Conservation (phyloP, 2,888 invertebrate genomes). For the Drosophila neotestacea region DNA sequence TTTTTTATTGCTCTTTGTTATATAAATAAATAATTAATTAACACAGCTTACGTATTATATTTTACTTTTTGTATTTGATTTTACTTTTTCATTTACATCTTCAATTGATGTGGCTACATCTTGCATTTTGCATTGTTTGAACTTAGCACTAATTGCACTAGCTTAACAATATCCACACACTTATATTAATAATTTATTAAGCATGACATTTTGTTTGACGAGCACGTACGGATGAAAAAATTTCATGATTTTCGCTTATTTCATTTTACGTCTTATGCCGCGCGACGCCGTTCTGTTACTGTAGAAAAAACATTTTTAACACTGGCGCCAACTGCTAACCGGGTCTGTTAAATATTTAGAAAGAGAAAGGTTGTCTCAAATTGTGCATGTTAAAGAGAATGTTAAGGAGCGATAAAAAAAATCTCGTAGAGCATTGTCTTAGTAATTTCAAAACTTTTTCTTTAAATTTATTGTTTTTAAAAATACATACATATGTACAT, state of each 20-base stretch:
- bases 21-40: constrained; percentile 41
- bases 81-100: constrained; percentile 40
- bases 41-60: constrained; percentile 52
- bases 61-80: constrained; percentile 25
- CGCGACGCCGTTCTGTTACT: constrained; percentile 58
- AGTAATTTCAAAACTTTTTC: background rate
- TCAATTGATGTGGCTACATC: constrained; percentile 29
- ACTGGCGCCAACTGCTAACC: constrained; percentile 61
- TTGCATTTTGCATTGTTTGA: constrained; percentile 31
- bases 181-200: constrained; percentile 39
- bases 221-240: constrained; percentile 44
- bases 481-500: background rate
- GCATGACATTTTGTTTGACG: constrained; percentile 47
- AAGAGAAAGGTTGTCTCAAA: constrained; percentile 49
- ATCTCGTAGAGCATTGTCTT: constrained; percentile 3
- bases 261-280: constrained; percentile 57
- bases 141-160: constrained; percentile 64
- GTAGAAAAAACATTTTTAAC: constrained; percentile 46
- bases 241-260: constrained; percentile 41
- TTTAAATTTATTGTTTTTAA: background rate
- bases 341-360: constrained; percentile 35
- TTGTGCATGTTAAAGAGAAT: constrained; percentile 51
- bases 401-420: constrained; percentile 24
- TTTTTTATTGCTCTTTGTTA: constrained; percentile 33
- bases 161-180: constrained; percentile 30